These are phyloP conservation scores for Arctopsyche grandis DNA, from an alignment of 1,140 invertebrate genomes.

Conservation along the genomic window DNA sequence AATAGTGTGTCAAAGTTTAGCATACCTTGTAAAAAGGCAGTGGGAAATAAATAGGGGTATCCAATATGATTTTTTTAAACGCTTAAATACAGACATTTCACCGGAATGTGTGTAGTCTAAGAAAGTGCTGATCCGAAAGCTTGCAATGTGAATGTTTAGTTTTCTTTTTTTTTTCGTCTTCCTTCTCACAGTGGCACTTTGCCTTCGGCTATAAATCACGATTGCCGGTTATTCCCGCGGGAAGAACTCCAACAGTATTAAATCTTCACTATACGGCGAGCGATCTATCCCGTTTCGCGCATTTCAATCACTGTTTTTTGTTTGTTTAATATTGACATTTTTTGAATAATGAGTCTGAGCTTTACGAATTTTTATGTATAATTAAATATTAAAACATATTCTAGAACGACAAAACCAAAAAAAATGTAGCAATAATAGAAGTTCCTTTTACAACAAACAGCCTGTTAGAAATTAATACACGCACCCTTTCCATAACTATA, in stretches of 20 bases:
- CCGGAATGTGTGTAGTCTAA: neutral
- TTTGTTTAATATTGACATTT: neutral
- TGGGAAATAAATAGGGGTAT: too few species aligned
- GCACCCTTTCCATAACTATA: too few species aligned
- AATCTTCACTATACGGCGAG: neutral
- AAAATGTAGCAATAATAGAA: too few species aligned
- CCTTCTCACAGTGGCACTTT: neutral
- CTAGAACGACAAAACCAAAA: too few species aligned
- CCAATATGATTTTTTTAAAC: neutral
- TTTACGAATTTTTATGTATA: too few species aligned
- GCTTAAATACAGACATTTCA: too few species aligned
- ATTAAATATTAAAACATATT: too few species aligned
- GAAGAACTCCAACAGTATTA: conserved; percentile 20
- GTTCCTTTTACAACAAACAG: too few species aligned
- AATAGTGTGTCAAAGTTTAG: too few species aligned
- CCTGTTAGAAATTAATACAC: too few species aligned
- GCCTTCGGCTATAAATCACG: conserved; percentile 21
- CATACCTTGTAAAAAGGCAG: too few species aligned
- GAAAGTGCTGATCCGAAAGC: conserved; percentile 14
- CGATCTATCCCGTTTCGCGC: neutral
- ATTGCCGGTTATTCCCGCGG: conserved; percentile 15
- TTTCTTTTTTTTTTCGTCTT: neutral
- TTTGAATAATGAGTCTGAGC: too few species aligned
- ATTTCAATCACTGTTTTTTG: neutral
- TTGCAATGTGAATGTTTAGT: conserved; percentile 2